These are phyloP conservation scores for Triplophysa bombifrons DNA, from an alignment of 2,797 vertebrate genomes.

Conservation along the genomic window DNA sequence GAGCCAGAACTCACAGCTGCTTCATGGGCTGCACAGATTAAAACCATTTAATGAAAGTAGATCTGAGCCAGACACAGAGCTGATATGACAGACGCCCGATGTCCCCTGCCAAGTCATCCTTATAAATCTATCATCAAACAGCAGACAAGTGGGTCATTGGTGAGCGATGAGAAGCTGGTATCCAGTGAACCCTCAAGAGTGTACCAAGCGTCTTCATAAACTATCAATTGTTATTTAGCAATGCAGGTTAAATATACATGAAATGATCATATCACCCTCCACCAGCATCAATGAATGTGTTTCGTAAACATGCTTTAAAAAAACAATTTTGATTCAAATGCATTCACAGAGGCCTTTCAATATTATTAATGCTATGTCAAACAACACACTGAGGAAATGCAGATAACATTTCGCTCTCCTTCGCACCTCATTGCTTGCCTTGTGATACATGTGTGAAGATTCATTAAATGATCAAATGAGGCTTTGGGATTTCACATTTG, in stretches of 20 bases:
- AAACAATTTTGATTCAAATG: background rate
- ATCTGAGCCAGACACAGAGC: constrained; percentile 42
- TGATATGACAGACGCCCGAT: constrained; percentile 46
- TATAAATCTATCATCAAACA: constrained; percentile 53
- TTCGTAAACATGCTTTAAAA: background rate
- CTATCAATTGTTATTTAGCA: constrained; percentile 26
- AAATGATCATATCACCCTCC: background rate
- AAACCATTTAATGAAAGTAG: constrained; percentile 46
- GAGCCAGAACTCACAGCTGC: constrained; percentile 49
- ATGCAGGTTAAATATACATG: background rate
- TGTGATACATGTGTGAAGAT: constrained; percentile 22
- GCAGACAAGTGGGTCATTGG: constrained; percentile 39
- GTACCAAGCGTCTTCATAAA: constrained; percentile 1
- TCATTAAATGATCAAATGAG: constrained; percentile 44
- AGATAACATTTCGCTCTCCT: background rate
- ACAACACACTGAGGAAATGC: constrained; percentile 1
- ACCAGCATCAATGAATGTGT: background rate
- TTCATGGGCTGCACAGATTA: constrained; percentile 50
- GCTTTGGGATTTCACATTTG: constrained; percentile 24
- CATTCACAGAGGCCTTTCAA: background rate
- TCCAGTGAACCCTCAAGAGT: constrained; percentile 12
- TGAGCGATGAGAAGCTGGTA: constrained; percentile 17
- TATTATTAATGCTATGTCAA: constrained; percentile 30
- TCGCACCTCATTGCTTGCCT: constrained; percentile 38
- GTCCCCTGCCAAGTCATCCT: constrained; percentile 48